Evolutionary conservation across 2,797 vertebrate species (phyloP).

Genomic region (Characodon lateralis): DNA sequence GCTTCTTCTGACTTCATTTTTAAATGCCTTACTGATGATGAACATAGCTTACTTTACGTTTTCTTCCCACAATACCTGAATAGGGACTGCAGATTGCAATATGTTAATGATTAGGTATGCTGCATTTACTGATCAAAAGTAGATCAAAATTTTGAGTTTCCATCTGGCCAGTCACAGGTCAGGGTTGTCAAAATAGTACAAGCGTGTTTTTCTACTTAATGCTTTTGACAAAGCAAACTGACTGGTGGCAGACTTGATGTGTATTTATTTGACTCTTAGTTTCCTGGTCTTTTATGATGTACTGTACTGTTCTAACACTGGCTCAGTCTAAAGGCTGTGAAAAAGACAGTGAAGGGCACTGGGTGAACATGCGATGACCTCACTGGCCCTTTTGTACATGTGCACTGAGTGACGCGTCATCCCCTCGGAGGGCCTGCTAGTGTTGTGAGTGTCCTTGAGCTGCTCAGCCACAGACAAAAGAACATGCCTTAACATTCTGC

Average conservation of each 20-base stretch:
- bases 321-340: constrained; percentile 57
- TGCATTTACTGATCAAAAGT: background rate
- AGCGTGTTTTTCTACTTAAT: background rate
- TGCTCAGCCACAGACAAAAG: constrained; percentile 73
- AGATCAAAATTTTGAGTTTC: background rate
- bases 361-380: constrained; percentile 64
- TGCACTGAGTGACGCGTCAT: constrained; percentile 72
- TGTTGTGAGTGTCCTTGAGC: constrained; percentile 79
- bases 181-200: background rate
- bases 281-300: constrained; percentile 46
- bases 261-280: constrained; percentile 48
- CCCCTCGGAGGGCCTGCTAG: constrained; percentile 67
- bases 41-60: background rate
- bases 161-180: background rate
- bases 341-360: constrained; percentile 69
- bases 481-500: constrained; percentile 62
- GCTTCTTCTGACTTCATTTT: background rate
- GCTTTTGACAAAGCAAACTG: constrained; percentile 50
- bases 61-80: background rate
- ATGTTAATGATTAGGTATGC: background rate
- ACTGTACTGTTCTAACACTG: constrained; percentile 24
- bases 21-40: background rate
- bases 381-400: constrained; percentile 67
- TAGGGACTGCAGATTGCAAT: background rate
- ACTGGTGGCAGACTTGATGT: constrained; percentile 66